Percentiles rank a stretch among this genome's conserved stretches.
Conservation (phyloP, 1,140 invertebrate genomes). For the Drosophila bocqueti region DNA sequence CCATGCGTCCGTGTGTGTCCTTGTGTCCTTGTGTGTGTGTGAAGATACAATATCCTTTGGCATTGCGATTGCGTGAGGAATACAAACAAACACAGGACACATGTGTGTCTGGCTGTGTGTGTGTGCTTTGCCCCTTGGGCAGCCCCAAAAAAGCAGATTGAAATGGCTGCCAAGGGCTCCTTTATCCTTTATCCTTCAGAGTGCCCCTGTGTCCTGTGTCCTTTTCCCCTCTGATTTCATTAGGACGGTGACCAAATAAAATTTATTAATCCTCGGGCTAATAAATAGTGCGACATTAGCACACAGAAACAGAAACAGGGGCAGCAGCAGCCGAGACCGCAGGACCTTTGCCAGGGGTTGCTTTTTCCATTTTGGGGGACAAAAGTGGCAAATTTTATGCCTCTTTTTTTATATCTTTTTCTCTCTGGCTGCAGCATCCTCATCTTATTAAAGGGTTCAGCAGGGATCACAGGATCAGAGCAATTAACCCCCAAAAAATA, state of each 20-base stretch:
- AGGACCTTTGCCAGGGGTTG: conserved; percentile 52
- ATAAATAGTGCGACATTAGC: conserved; percentile 82
- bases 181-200: too few species aligned
- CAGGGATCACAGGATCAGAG: conserved; percentile 10
- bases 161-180: conserved; percentile 11
- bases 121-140: conserved; percentile 29
- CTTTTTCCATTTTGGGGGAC: conserved; percentile 19
- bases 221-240: conserved; percentile 71
- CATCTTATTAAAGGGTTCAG: conserved; percentile 18
- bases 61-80: conserved; percentile 66
- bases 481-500: conserved; percentile 9
- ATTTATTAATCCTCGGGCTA: conserved; percentile 84
- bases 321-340: conserved; percentile 47
- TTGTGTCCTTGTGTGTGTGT: conserved; percentile 40
- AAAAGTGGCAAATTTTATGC: conserved; percentile 37
- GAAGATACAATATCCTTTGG: conserved; percentile 75
- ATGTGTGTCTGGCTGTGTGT: conserved; percentile 17
- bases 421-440: not conserved
- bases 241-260: conserved; percentile 83
- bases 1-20: not conserved
- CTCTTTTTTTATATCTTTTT: conserved; percentile 5
- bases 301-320: conserved; percentile 20
- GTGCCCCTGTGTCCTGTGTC: not conserved
- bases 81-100: conserved; percentile 64
- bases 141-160: conserved; percentile 49